phyloP scores from a whole-genome alignment of 1,140 invertebrate species.

The Thaumetopoea pityocampa region DNA sequence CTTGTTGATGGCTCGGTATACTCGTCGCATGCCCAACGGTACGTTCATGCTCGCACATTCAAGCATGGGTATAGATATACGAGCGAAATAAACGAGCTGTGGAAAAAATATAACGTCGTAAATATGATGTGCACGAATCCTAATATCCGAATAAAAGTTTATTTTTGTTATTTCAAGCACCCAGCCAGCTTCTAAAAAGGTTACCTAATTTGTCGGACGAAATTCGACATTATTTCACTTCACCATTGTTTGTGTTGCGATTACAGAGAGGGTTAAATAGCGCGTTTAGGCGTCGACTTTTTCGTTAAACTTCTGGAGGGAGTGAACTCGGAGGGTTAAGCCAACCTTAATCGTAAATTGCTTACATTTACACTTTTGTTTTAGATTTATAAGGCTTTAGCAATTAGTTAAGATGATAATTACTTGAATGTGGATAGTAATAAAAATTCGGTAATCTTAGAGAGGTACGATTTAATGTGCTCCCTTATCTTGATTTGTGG shows the following conservation, averaged over 20 bases:
- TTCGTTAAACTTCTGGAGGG: slow-evolving; percentile 50
- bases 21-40: no score
- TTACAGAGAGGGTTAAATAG: slow-evolving; percentile 61
- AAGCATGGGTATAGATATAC: no score
- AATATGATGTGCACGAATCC: no score
- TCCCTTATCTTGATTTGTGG: no score
- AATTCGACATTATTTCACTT: slow-evolving; percentile 64
- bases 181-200: slow-evolving; percentile 46
- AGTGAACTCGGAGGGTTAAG: slow-evolving; percentile 58
- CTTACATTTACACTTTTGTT: slow-evolving; percentile 42
- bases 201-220: slow-evolving; percentile 65
- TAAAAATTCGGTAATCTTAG: slow-evolving; percentile 13
- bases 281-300: slow-evolving; percentile 56
- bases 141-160: slow-evolving; percentile 35
- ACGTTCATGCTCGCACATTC: no score
- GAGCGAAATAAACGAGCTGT: slow-evolving; percentile 10
- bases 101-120: no score
- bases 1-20: no score
- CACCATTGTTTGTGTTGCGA: slow-evolving; percentile 65
- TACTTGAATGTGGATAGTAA: no score
- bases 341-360: slow-evolving; percentile 51
- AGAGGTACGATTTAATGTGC: no score
- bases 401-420: slow-evolving; percentile 12
- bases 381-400: slow-evolving; percentile 24
- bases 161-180: slow-evolving; percentile 58